A percentile compares a stretch with the other conserved stretches of the same genome.
phyloP scores from a whole-genome alignment of 2,113 vertebrate genomes.

The Cervus canadensis region DNA sequence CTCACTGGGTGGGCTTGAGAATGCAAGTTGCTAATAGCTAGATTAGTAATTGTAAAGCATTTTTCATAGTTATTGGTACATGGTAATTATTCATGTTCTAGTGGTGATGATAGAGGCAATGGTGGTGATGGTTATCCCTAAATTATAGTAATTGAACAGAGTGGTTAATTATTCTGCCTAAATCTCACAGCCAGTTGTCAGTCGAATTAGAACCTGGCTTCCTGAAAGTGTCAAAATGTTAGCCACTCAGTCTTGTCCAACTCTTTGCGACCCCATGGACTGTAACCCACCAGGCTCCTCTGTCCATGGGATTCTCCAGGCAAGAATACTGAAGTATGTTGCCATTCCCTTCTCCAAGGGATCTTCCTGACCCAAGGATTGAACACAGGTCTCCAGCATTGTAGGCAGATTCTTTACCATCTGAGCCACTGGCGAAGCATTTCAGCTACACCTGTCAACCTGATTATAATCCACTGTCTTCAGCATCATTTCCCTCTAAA shows the following conservation, averaged over 20 bases:
- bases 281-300: background rate
- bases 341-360: background rate
- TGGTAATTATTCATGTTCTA: background rate
- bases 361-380: background rate
- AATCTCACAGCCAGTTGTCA: background rate
- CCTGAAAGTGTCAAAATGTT: background rate
- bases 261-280: background rate
- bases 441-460: background rate
- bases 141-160: background rate
- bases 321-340: background rate
- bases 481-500: background rate
- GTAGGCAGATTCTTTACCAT: background rate
- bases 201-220: background rate
- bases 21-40: background rate
- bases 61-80: background rate
- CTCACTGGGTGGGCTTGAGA: rapidly evolving
- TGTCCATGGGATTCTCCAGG: background rate
- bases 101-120: background rate
- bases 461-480: background rate
- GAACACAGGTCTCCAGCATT: background rate
- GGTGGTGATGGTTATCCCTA: background rate
- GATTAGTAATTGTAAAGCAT: background rate
- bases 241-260: background rate
- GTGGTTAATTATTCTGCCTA: background rate
- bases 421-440: background rate